Percentiles rank a stretch among this genome's conserved stretches.
These are phyloP conservation scores for Callinectes sapidus DNA, from an alignment of 2,888 invertebrate genomes.

Conservation along the genomic window DNA sequence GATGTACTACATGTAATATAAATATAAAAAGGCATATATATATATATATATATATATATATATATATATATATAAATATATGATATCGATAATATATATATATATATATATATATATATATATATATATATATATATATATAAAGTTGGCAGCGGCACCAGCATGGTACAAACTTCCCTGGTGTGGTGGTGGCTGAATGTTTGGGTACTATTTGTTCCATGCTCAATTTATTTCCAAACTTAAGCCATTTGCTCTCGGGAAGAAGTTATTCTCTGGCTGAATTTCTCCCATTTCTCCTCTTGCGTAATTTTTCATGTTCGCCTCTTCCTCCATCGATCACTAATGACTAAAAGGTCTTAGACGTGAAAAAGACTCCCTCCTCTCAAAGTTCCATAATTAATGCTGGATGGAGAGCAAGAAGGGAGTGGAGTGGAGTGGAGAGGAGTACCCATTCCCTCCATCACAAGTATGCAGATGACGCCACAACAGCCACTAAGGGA, in stretches of 20 bases:
- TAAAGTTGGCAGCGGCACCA: neutral
- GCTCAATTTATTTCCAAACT: slow-evolving; percentile 19
- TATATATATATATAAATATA: too few relatives aligned
- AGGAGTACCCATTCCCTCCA: neutral
- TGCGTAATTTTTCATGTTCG: neutral
- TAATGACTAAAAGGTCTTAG: neutral
- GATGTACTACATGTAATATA: too few relatives aligned
- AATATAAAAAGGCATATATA: too few relatives aligned
- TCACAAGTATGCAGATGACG: neutral
- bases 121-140: too few relatives aligned
- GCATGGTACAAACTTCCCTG: neutral
- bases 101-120: too few relatives aligned
- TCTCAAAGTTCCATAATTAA: neutral
- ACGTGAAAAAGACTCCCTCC: neutral
- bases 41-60: too few relatives aligned
- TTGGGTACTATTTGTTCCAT: neutral
- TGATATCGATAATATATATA: too few relatives aligned
- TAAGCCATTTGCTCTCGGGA: slow-evolving; percentile 19
- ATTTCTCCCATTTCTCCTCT: neutral
- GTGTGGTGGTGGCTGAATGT: neutral
- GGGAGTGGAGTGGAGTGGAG: neutral
- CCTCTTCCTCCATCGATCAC: neutral
- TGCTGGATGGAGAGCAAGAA: neutral
- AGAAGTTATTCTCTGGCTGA: neutral
- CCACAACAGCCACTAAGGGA: neutral